phyloP scores from a whole-genome alignment of 2,888 invertebrate species.

The Ernsta delagoae region DNA sequence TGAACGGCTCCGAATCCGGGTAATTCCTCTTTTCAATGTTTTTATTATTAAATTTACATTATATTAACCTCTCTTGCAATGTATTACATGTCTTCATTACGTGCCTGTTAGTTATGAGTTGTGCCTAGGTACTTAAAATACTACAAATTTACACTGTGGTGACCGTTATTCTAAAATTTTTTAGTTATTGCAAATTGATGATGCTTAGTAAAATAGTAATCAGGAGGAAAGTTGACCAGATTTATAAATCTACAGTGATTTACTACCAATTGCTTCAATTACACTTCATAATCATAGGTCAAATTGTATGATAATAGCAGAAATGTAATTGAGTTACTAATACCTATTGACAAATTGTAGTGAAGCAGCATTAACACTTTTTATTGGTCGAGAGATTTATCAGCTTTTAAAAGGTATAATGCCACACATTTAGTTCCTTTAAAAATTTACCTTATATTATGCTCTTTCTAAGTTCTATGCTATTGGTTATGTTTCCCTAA shows the following conservation, averaged over 20 bases:
- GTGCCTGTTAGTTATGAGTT: too few species aligned
- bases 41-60: background rate
- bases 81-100: too few species aligned
- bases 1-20: conserved; percentile 93
- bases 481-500: too few species aligned
- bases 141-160: too few species aligned
- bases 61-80: background rate
- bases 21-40: conserved; percentile 70
- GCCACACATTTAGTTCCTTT: too few species aligned
- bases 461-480: too few species aligned
- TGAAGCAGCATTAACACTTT: background rate
- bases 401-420: too few species aligned
- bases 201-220: background rate
- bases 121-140: too few species aligned
- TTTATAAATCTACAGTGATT: background rate
- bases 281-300: background rate
- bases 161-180: too few species aligned
- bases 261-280: background rate
- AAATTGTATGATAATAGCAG: background rate
- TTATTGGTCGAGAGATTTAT: too few species aligned
- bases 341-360: background rate
- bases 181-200: too few species aligned
- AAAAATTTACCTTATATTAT: too few species aligned
- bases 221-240: background rate
- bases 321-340: background rate